phyloP scores from a whole-genome alignment of 2,888 invertebrate genomes.

The Agrochola litura region DNA sequence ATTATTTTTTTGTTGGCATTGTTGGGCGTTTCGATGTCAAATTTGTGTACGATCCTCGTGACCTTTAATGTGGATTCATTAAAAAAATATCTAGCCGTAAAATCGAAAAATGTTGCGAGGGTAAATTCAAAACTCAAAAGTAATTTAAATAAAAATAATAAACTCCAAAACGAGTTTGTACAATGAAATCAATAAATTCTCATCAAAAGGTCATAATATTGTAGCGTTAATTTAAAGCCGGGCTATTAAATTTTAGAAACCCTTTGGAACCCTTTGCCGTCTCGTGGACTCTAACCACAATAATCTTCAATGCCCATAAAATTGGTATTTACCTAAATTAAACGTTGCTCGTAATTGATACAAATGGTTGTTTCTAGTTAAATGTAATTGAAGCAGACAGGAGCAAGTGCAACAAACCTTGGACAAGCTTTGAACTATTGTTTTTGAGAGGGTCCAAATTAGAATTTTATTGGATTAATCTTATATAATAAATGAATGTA shows the following conservation, averaged over 20 bases:
- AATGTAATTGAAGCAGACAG: slow-evolving; percentile 84
- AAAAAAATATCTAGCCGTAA: slow-evolving; percentile 39
- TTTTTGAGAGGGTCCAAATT: slow-evolving; percentile 52
- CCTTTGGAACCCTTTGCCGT: slow-evolving; percentile 77
- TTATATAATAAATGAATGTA: neutral
- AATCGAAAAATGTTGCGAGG: slow-evolving; percentile 28
- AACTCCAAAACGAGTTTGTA: slow-evolving; percentile 42
- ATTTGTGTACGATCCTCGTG: slow-evolving; percentile 68
- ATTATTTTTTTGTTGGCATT: slow-evolving; percentile 68
- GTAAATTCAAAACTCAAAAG: slow-evolving; percentile 45
- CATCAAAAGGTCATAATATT: slow-evolving; percentile 76
- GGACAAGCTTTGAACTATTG: slow-evolving; percentile 51
- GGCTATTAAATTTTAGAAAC: slow-evolving; percentile 84
- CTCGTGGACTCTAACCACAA: slow-evolving; percentile 77
- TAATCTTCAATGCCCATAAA: slow-evolving; percentile 85
- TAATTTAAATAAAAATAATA: slow-evolving; percentile 34
- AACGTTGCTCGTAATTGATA: slow-evolving; percentile 87
- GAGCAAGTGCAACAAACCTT: slow-evolving; percentile 77
- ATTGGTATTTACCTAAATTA: slow-evolving; percentile 89
- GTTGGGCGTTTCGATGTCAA: slow-evolving; percentile 67
- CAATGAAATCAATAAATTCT: slow-evolving; percentile 78
- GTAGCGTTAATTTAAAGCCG: slow-evolving; percentile 72
- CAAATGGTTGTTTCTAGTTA: slow-evolving; percentile 89
- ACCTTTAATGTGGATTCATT: slow-evolving; percentile 61
- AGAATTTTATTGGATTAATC: slow-evolving; percentile 56